A percentile compares a stretch with the other conserved stretches of the same genome.
Evolutionary conservation across 2,113 vertebrate genomes (phyloP).

Genomic region (Gasterosteus aculeatus): DNA sequence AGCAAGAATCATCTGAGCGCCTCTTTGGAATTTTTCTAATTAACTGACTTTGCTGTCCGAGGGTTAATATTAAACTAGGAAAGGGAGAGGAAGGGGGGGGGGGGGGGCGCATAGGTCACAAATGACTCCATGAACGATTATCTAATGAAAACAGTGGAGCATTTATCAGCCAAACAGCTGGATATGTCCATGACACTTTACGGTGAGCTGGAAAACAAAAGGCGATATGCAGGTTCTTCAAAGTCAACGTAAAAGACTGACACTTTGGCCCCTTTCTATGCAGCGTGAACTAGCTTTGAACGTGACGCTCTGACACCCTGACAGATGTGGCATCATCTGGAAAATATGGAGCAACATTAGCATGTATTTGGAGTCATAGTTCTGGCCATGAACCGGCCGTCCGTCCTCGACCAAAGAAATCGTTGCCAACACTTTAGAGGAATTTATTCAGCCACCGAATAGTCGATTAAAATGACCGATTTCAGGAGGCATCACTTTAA

Average conservation of each 20-base stretch:
- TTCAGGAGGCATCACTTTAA: background rate
- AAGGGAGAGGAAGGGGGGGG: background rate
- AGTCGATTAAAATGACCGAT: background rate
- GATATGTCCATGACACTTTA: background rate
- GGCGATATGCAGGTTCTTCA: background rate
- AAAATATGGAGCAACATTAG: background rate
- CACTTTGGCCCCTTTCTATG: background rate
- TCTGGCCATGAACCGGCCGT: background rate
- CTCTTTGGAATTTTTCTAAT: constrained; percentile 71
- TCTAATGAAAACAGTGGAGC: background rate
- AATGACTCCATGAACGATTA: constrained; percentile 19
- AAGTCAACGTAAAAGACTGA: background rate
- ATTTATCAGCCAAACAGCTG: background rate
- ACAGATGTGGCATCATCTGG: background rate
- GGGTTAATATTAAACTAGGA: constrained; percentile 51
- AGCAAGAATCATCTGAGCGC: constrained; percentile 56
- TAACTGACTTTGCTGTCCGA: constrained; percentile 52
- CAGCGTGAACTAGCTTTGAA: background rate
- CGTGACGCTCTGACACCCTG: background rate
- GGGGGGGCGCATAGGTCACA: constrained; percentile 28
- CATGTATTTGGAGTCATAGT: background rate
- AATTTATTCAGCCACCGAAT: background rate
- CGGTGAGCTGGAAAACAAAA: background rate
- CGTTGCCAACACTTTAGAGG: too few species aligned
- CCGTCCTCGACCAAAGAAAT: background rate